Evolutionary conservation across 2,797 vertebrate species (phyloP), one percentile per base, ranked within the genome.

Genomic region (Girardinus metallicus): DNA sequence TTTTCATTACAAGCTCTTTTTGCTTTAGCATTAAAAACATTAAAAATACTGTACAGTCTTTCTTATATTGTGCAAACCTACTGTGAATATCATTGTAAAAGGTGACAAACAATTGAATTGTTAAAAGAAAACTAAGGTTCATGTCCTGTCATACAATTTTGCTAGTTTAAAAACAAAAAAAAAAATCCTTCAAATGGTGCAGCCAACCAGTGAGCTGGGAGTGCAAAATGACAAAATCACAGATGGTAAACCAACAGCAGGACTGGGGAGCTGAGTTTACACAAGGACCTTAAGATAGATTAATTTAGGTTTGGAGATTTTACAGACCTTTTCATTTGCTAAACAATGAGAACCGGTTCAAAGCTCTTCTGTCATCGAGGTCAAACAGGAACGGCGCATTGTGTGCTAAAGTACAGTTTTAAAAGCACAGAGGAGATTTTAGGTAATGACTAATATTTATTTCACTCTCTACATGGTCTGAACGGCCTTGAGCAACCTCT

Each of bases 371-470:
- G 44, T 43, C 26, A 44, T 29, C 4, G 23, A 70, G 39, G 39
- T 44, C 68, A 44, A 71, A 71, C 23, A 29, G 26, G 5, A 71
- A 44, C 26, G 23, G 13, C 0, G 0, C 12, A 3, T 71, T 71
- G 5, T 44, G 68, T 29, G 6, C 64, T 26, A 3, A 13, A 11
- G 16, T 26, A 26, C 13, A 16, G 41, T 23, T 71, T 44, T 71
- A 82, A 49, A 62, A 70, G 29, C 43, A 16, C 5, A n/a, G 23
- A 74, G 39, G 10, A 41, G 43, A 74, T 41, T 71, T 77, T 16
- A 29, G 51, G 29, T 13, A 41, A 60, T 80, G 72, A 76, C 44
- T 74, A 75, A 0, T 84, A 66, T 86, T 89, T 43, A 74, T 73
- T 86, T 82, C 8, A 21, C 23, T 51, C 31, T 77, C 26, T 66